Evolutionary conservation across 2,797 vertebrate species (phyloP).

Genomic region (Myotis planiceps): DNA sequence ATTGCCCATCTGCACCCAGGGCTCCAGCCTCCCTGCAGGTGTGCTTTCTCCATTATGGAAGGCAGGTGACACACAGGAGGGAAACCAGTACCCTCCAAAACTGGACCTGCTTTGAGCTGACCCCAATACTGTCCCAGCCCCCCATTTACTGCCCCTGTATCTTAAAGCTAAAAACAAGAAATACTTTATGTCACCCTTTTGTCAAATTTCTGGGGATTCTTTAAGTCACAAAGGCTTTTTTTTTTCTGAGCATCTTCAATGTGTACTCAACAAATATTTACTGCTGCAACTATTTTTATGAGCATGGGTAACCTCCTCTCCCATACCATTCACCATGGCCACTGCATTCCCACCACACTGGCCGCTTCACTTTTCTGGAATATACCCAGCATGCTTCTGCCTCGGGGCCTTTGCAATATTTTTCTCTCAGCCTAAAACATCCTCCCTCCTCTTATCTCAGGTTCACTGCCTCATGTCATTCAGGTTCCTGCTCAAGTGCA

Average conservation of each 20-base stretch:
- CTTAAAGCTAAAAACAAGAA: not conserved
- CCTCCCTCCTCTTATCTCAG: not conserved
- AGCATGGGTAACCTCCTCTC: not conserved
- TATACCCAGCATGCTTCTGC: not conserved
- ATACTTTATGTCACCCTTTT: not conserved
- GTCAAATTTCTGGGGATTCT: not conserved
- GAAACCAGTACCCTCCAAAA: not conserved
- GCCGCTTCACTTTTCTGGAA: not conserved
- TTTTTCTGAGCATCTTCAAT: not conserved
- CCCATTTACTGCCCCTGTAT: too few species aligned
- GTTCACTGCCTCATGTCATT: not conserved
- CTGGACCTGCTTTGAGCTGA: not conserved
- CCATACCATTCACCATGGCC: not conserved
- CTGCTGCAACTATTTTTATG: not conserved
- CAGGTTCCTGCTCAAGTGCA: not conserved
- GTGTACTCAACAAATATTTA: not conserved
- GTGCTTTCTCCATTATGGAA: not conserved
- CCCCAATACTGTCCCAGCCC: not conserved
- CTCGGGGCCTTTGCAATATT: not conserved
- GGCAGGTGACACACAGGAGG: not conserved
- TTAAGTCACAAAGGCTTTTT: not conserved
- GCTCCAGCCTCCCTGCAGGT: slow-evolving; percentile 57
- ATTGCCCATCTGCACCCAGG: slow-evolving; percentile 71
- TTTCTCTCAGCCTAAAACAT: not conserved
- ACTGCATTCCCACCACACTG: not conserved